Evolutionary conservation across 2,888 invertebrate genomes (phyloP).

Genomic region (Morinoia aosen): DNA sequence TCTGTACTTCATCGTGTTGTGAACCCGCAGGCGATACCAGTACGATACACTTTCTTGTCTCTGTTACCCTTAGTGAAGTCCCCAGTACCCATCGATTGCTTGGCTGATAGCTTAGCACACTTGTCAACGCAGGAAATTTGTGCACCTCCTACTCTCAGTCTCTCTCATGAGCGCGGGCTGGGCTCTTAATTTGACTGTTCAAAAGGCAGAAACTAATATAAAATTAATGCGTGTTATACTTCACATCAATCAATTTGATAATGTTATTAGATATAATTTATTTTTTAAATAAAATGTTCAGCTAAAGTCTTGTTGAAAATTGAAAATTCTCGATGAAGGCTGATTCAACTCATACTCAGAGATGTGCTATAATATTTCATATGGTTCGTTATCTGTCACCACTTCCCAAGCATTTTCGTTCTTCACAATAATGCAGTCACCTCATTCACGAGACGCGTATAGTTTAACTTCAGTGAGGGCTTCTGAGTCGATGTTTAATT

Average conservation of each 20-base stretch:
- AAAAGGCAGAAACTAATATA: neutral
- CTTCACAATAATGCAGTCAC: neutral
- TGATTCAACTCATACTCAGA: neutral
- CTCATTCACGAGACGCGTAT: neutral
- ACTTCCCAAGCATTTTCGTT: neutral
- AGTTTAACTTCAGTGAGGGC: neutral
- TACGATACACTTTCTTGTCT: neutral
- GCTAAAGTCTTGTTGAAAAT: neutral
- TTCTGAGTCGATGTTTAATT: neutral
- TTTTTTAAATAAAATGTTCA: neutral
- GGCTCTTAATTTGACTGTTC: neutral
- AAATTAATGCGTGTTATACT: neutral
- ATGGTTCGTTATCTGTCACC: neutral
- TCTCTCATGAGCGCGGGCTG: neutral
- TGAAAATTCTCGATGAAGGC: neutral
- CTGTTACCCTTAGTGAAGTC: neutral
- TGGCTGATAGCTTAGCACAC: neutral
- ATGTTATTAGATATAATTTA: neutral
- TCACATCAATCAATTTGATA: neutral
- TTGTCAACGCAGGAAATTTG: neutral
- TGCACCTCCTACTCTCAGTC: neutral
- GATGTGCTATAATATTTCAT: neutral
- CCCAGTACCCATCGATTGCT: neutral
- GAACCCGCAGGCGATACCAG: neutral
- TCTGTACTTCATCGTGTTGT: neutral